Base-by-base conservation (phyloP, 2,888 invertebrate species). In the Atherix ibis region DNA sequence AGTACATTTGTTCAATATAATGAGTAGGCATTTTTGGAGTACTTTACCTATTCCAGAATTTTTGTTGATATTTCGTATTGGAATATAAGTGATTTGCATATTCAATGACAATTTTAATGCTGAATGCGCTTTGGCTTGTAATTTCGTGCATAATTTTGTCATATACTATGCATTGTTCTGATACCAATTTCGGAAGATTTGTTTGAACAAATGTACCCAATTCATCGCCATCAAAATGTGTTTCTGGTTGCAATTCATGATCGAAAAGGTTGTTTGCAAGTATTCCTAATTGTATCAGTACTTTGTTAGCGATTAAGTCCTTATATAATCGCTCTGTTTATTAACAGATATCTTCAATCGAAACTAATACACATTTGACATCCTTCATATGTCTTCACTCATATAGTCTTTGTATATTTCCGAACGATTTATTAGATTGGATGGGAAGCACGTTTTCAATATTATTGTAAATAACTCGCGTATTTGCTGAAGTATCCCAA, bases 291-390 rank as follows among this genome's bases (percentile, higher is more conserved):
- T 30, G 41, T 17, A 15, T 12, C 28, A 27, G 19, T 18, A n/a
- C 17, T 38, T 34, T 44, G 28, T 42, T 41, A 32, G 39, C 41
- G 35, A 50, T n/a, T n/a, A n/a, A n/a, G n/a, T n/a, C n/a, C n/a
- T 48, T 24, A 46, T 36, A 24, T n/a, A n/a, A n/a, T n/a, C n/a
- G n/a, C n/a, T n/a, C n/a, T n/a, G n/a, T n/a, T n/a, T n/a, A n/a
- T n/a, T 39, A 42, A 40, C 46, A 48, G 44, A 46, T 46, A 28
- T 48, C 46, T 43, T 48, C 44, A 35, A 49, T 49, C 31, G 44
- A 39, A 22, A 48, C 18, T 32, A 48, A 45, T 34, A 43, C 42
- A 18, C 31, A 34, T 47, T 46, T 27, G 43, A 39, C 18, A 48
- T 47, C 38, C 43, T 44, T 26, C n/a, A n/a, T n/a, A n/a, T n/a